Evolutionary conservation across 2,888 invertebrate genomes (phyloP).

Genomic region (Scaptomyza parva): DNA sequence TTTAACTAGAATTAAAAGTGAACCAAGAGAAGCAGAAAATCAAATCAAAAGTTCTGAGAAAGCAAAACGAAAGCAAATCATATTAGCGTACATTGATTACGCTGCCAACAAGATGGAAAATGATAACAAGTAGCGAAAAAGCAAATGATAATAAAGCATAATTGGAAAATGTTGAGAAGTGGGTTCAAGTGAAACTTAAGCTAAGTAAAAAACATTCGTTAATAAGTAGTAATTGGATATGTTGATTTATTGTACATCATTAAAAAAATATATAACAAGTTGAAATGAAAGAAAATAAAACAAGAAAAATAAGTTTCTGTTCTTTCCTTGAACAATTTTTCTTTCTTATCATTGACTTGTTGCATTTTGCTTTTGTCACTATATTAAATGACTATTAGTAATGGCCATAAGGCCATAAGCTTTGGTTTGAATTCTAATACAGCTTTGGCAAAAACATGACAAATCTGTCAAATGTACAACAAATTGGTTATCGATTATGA

Average conservation of each 20-base stretch:
- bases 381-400: slow-evolving; percentile 13
- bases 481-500: slow-evolving; percentile 61
- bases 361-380: background rate
- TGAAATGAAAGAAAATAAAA: too few relatives aligned
- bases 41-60: background rate
- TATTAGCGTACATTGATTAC: slow-evolving; percentile 1
- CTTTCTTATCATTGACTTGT: background rate
- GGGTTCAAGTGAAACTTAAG: too few relatives aligned
- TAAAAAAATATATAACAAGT: too few relatives aligned
- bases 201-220: too few relatives aligned
- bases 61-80: slow-evolving; percentile 6
- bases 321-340: background rate
- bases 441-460: slow-evolving; percentile 43
- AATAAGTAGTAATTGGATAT: too few relatives aligned
- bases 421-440: slow-evolving; percentile 20
- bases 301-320: too few relatives aligned
- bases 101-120: background rate
- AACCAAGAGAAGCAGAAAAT: background rate
- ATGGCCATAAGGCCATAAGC: slow-evolving; percentile 16
- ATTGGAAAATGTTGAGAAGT: too few relatives aligned
- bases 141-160: background rate
- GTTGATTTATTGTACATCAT: too few relatives aligned
- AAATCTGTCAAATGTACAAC: slow-evolving; percentile 53
- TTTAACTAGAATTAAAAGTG: background rate
- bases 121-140: background rate